Conservation (phyloP, 2,797 vertebrate species). For the Gadopsis bispinosus region DNA sequence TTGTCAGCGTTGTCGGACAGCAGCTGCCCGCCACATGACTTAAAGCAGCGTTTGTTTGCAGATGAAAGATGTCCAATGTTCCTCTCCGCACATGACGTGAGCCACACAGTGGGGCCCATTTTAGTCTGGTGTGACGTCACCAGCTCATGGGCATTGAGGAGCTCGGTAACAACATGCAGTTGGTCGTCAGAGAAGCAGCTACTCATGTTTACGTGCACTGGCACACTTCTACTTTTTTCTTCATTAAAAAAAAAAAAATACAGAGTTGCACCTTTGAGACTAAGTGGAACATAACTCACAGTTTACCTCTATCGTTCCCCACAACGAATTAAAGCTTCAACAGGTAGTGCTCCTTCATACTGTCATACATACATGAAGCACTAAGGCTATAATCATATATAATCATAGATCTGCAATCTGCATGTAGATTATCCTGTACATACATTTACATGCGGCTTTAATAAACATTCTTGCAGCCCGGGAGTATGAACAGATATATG, state of each 20-base stretch:
- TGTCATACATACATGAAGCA: slow-evolving; percentile 43
- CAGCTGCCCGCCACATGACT: slow-evolving; percentile 67
- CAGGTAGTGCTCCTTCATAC: slow-evolving; percentile 48
- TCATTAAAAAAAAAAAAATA: neutral
- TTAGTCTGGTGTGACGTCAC: slow-evolving; percentile 29
- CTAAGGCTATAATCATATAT: slow-evolving; percentile 37
- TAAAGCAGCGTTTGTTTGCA: slow-evolving; percentile 22
- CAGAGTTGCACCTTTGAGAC: slow-evolving; percentile 15
- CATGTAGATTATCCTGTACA: slow-evolving; percentile 62
- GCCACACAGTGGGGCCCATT: slow-evolving; percentile 34
- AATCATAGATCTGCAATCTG: slow-evolving; percentile 30
- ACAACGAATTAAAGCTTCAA: slow-evolving; percentile 57
- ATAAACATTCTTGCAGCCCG: neutral
- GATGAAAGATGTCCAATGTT: slow-evolving; percentile 36
- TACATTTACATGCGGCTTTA: slow-evolving; percentile 47
- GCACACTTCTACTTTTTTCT: neutral
- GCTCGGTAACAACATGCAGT: neutral
- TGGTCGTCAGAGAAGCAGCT: slow-evolving; percentile 13
- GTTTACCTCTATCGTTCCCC: slow-evolving; percentile 35
- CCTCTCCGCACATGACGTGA: slow-evolving; percentile 35
- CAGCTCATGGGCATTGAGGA: neutral
- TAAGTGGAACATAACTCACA: slow-evolving; percentile 17
- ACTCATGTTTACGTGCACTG: neutral
- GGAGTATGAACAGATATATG: slow-evolving; percentile 25
- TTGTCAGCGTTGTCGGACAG: slow-evolving; percentile 36